Base-by-base conservation (phyloP, 2,113 vertebrate species). In the Paedocypris sp. region DNA sequence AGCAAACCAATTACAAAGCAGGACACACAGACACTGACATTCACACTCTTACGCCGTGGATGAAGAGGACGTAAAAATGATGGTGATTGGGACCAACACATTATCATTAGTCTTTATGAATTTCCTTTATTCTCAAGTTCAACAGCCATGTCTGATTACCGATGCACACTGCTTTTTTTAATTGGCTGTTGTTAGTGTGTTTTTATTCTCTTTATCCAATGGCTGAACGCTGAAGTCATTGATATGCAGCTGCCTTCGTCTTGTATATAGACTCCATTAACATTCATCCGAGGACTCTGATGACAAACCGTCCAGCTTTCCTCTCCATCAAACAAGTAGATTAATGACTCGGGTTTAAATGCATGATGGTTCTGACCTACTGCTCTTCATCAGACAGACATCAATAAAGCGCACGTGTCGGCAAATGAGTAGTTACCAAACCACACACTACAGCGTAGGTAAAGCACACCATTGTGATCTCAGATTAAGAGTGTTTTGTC, bases 301-400 rank as follows among this genome's bases (percentile, higher is more conserved):
- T 53, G 48, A 63, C 50, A 52, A 63, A 63, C 48, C 43, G 39
- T 53, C 48, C 29, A 10, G 20, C 49, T 42, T 32, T 58, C 52
- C 58, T 48, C 25, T 54, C 50, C 50, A 62, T 67, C 65, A 67
- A 52, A 47, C 52, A 61, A 60, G 45, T 53, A 62, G 65, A 67
- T 62, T 67, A 56, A 67, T 67, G 65, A 67, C 49, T 53, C 56
- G 58, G 62, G 41, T 67, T 67, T 56, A 67, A 67, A 67, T 61
- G 58, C 65, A 67, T 32, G 50, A 39, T 43, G 61, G 58, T 67
- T 67, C 49, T 61, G 60, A 67, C 58, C 58, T 46, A 54, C 62
- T 46, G 52, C 48, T 36, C 35, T 56, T 62, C 50, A 62, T 18
- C 23, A 56, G 50, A 64, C 50, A 49, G 22, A 32, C 58, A 62